These are phyloP conservation scores for Syrphus vitripennis DNA, from an alignment of 2,888 invertebrate species.

Conservation along the genomic window DNA sequence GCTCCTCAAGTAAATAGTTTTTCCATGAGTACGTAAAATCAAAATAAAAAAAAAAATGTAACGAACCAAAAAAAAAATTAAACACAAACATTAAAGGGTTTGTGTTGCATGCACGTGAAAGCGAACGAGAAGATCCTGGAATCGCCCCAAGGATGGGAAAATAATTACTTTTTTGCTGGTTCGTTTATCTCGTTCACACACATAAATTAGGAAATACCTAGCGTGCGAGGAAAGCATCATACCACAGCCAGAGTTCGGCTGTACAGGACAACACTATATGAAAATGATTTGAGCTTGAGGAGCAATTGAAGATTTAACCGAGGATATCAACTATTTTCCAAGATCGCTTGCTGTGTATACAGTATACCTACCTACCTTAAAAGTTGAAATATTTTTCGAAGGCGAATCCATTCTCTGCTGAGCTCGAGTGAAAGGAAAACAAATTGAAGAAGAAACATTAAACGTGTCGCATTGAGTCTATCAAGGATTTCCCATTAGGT, in stretches of 20 bases:
- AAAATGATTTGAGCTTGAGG: neutral
- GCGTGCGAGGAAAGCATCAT: conserved; percentile 7
- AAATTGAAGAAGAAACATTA: conserved; percentile 28
- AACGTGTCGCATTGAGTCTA: conserved; percentile 62
- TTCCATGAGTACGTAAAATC: conserved; percentile 1
- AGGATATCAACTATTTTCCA: conserved; percentile 1
- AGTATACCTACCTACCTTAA: too few species aligned
- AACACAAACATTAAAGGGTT: conserved; percentile 4
- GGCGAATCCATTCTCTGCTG: conserved; percentile 16
- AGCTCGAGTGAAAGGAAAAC: conserved; percentile 5
- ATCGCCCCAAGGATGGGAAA: conserved; percentile 46
- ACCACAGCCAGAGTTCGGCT: neutral
- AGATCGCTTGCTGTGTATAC: neutral
- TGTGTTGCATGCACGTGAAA: conserved; percentile 21
- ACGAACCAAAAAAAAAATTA: neutral
- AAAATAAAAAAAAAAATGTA: neutral
- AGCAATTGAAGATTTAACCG: conserved; percentile 2
- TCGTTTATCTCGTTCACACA: conserved; percentile 42
- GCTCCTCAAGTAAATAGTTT: conserved; percentile 42
- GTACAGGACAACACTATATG: neutral
- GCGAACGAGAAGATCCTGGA: conserved; percentile 17
- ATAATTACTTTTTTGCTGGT: conserved; percentile 66
- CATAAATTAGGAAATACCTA: conserved; percentile 45
- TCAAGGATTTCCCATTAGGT: conserved; percentile 41
- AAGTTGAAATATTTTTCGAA: neutral